Base-by-base conservation (phyloP, 92 coral and sea anemone species). In the Umimayanthus chanpuru region DNA sequence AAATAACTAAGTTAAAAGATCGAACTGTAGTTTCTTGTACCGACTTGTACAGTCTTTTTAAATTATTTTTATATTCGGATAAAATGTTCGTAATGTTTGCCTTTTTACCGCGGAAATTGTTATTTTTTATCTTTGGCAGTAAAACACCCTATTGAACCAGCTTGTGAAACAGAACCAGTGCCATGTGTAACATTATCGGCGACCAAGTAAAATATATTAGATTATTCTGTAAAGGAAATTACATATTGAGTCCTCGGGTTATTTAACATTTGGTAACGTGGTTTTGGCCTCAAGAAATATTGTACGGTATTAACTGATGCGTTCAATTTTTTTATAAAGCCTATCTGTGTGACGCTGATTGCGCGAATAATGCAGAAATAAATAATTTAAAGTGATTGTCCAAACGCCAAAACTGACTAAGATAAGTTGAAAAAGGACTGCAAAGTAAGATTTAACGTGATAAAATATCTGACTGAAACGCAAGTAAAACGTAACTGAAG, bases 221-320 rank as follows among this genome's bases (percentile, higher is more conserved):
- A 53, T 9, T 44, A 44, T 44, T 44, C 26, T 23, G 15, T 14
- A n/a, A 29, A 70, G 73, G 61, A 16, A 82, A 82, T 82, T 65
- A 43, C 50, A 36, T 21, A 32, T 30, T 41, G 23, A 44, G 21
- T 39, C 58, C 86, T n/a, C 6, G 49, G 66, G 77, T 0, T 67
- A 68, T 68, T 83, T 26, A 28, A 12, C 67, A 44, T 18, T 68
- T 49, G 18, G 77, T 66, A 82, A 83, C 41, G 66, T 50, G 50
- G 78, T 80, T 10, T 80, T 80, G 26, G 84, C 84, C 72, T 30
- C 84, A 1, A 70, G 79, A 15, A 83, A 78, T 25, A 78, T 9
- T 61, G 21, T 20, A 61, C 21, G 26, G 65, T 43, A 78, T 77
- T 77, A 43, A 32, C 20, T 30, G 26, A 73, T 32, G 43, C 8